Evolutionary conservation across 2,888 invertebrate species (phyloP), one percentile per base, ranked within the genome.

Genomic region (Drosophila subquinaria): DNA sequence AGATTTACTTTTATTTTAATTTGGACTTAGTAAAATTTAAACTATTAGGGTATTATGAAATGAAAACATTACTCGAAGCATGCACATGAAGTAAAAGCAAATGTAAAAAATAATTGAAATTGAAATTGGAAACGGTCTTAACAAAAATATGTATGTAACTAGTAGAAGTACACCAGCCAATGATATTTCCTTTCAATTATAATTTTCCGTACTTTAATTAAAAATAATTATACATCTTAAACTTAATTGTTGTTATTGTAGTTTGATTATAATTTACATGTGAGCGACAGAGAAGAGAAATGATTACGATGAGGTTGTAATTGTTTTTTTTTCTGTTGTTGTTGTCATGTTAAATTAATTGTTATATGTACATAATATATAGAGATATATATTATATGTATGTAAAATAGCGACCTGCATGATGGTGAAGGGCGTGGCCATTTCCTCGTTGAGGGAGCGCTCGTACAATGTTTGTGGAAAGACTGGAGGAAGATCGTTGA

Each of bases 401-500:
- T 47, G 20, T 35, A 40, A 15, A 73, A 73, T 85, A 94, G 93
- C 92, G 94, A 96, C 96, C 96, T 96, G 95, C 92, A 95, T 95
- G 70, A 96, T 94, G 90, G 96, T 96, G 92, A 95, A 96, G 76
- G 95, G 95, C 87, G 95, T 95, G 60, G 93, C 93, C 88, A 95
- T 95, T 93, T 97, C 97, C 93, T 97, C 97, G 76, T 95, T 94
- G 83, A 97, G 95, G 77, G 95, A 94, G 55, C 96, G 95, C 91
- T 95, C 93, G 94, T 97, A 97, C 65, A 95, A 93, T 80, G 95
- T 94, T 91, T 95, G 94, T 77, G 95, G 95, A 93, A 97, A 97
- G 84, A 95, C 95, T 35, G 98, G 98, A 60, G 97, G 96, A 90
- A 97, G 95, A 93, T 98, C 98, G 94, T 98, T 98, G 91, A 97